Evolutionary conservation across 2,113 vertebrate genomes (phyloP), one percentile per base, ranked within the genome.

Genomic region (Hypomesus transpacificus): DNA sequence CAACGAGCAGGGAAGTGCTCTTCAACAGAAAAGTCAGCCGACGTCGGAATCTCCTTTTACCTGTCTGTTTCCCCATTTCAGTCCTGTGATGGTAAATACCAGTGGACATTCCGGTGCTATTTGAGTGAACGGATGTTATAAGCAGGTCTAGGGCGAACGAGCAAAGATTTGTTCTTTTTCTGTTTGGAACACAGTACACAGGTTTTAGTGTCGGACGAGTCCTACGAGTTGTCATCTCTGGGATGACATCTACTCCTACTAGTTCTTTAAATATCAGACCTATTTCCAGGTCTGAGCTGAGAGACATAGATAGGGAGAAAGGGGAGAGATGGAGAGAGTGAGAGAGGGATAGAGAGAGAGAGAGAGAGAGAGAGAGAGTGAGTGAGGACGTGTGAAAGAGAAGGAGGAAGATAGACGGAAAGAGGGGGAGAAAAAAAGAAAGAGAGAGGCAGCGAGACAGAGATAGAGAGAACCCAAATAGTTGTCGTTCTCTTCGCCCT

Each of bases 261-360:
- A 68, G 73, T 57, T 69, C 85, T 86, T 86, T 86, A 88, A 89
- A 89, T 83, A 87, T 86, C 89, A 88, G 81, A 59, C 74, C 86
- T 85, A 82, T 82, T 86, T 83, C 68, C 75, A 79, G 82, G 71
- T 61, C 17, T 56, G 2, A 26, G 4, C 17, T 39, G 64, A 77
- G 73, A 80, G 69, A 81, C 78, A 72, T 77, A 66, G 83, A 82
- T 79, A 81, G 82, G 59, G 64, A 71, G 34, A 66, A 50, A 78
- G 21, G n/a, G 22, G 20, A 59, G 21, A 59, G 20, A 16, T 24
- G n/a, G 24, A 31, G 14, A 26, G 26, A 26, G 60, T 18, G 13
- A 11, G 60, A 63, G 17, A 0, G 53, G 1, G 53, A 54, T 2
- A 54, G 14, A 17, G 18, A 54, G 5, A 17, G 53, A 4, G 53